Percentiles rank a stretch among this genome's conserved stretches.
These are phyloP conservation scores for Dynastes maya DNA, from an alignment of 2,888 invertebrate genomes.

Conservation along the genomic window DNA sequence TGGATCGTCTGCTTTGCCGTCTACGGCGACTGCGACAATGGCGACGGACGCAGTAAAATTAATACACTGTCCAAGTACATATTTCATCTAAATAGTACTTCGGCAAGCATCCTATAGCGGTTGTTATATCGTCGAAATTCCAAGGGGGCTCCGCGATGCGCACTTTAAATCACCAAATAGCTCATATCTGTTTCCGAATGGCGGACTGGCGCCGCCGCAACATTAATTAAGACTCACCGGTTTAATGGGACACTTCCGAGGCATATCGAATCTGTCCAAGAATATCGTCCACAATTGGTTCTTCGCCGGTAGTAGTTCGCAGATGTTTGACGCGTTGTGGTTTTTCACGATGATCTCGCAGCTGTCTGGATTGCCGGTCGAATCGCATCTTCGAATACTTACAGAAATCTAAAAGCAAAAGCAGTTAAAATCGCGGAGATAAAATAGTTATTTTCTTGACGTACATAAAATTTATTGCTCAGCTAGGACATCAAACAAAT, in stretches of 20 bases:
- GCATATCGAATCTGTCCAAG: slow-evolving; percentile 59
- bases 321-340: slow-evolving; percentile 59
- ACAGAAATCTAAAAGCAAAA: slow-evolving; percentile 58
- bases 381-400: slow-evolving; percentile 62
- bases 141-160: slow-evolving; percentile 15
- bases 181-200: slow-evolving; percentile 42
- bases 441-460: too few species aligned
- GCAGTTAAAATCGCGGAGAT: not conserved
- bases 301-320: slow-evolving; percentile 58
- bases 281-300: slow-evolving; percentile 61
- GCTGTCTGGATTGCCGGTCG: slow-evolving; percentile 61
- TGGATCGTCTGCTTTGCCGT: slow-evolving; percentile 23
- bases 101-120: slow-evolving; percentile 31
- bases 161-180: slow-evolving; percentile 49
- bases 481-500: too few species aligned
- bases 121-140: slow-evolving; percentile 44
- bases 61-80: slow-evolving; percentile 44
- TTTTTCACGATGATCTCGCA: slow-evolving; percentile 64
- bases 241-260: slow-evolving; percentile 61
- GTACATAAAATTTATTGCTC: too few species aligned
- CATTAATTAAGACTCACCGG: slow-evolving; percentile 59
- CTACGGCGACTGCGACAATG: slow-evolving; percentile 28
- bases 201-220: slow-evolving; percentile 38
- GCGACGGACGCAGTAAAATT: slow-evolving; percentile 44
- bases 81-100: slow-evolving; percentile 47